A percentile compares a stretch with the other conserved stretches of the same genome.
Evolutionary conservation across 2,797 vertebrate species (phyloP).

Genomic region (Falco naumanni): DNA sequence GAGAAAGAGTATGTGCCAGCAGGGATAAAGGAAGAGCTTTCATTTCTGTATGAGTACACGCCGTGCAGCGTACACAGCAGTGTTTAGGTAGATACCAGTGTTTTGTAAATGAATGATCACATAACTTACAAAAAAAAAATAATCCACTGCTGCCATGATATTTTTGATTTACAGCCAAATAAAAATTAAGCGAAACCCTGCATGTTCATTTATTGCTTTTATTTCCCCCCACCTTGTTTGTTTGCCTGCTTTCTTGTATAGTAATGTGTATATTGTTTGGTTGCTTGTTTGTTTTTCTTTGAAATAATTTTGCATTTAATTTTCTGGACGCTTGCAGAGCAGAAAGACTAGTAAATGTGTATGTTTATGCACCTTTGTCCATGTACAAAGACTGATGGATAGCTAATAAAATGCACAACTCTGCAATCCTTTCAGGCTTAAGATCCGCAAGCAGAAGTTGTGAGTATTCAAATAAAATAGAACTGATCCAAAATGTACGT

Average conservation of each 20-base stretch:
- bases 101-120: constrained; percentile 23
- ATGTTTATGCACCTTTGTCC: constrained; percentile 37
- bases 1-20: constrained; percentile 3
- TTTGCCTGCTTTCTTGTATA: background rate
- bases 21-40: constrained; percentile 18
- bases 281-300: constrained; percentile 37
- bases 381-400: constrained; percentile 13
- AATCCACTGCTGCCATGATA: background rate
- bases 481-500: constrained; percentile 53
- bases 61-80: background rate
- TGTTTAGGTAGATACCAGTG: background rate
- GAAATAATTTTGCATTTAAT: constrained; percentile 37
- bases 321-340: constrained; percentile 8
- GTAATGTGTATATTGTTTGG: background rate
- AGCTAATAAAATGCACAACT: constrained; percentile 36
- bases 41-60: background rate
- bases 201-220: background rate
- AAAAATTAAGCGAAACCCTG: constrained; percentile 13
- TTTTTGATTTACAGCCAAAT: constrained; percentile 39
- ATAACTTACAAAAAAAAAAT: background rate
- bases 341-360: background rate
- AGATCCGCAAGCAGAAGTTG: constrained; percentile 35
- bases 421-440: constrained; percentile 32
- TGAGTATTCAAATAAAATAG: constrained; percentile 46
- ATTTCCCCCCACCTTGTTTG: background rate